Conservation (phyloP, 1,140 invertebrate species). For the Camponotus vicinus region DNA sequence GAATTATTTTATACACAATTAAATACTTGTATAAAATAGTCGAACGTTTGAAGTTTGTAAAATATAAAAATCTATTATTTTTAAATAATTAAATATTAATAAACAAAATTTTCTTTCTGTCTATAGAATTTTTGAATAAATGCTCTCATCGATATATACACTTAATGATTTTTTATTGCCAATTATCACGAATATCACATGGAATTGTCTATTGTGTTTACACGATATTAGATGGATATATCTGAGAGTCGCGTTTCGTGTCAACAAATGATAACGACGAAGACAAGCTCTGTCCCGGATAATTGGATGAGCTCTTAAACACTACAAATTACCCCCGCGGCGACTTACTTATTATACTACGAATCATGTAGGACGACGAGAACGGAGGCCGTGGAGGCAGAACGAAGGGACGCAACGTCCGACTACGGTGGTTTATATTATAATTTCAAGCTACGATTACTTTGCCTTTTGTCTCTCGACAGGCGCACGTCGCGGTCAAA, state of each 20-base stretch:
- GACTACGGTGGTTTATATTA: constrained; percentile 79
- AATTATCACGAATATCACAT: constrained; percentile 1
- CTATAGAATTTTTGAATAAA: background rate
- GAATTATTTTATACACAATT: background rate
- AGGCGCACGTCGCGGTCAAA: constrained; percentile 76
- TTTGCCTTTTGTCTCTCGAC: constrained; percentile 81
- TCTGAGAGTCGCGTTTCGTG: constrained; percentile 42
- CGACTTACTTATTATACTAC: constrained; percentile 83
- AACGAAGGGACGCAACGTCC: constrained; percentile 33
- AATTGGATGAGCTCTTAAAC: constrained; percentile 84
- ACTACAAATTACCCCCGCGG: constrained; percentile 82
- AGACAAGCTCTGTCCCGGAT: constrained; percentile 80
- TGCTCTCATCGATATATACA: background rate
- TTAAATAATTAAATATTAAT: background rate
- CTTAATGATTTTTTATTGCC: background rate
- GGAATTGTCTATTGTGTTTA: background rate
- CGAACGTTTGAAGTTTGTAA: background rate
- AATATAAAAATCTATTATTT: background rate
- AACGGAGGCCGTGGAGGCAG: constrained; percentile 55
- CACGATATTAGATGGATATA: constrained; percentile 13
- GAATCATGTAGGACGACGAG: constrained; percentile 72
- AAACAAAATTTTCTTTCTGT: background rate
- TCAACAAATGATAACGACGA: constrained; percentile 61
- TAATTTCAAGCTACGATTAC: constrained; percentile 85
- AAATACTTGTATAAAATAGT: background rate